A percentile compares a stretch with the other conserved stretches of the same genome.
These are phyloP conservation scores for Danio choprae DNA, from an alignment of 2,797 vertebrate species.

Conservation along the genomic window DNA sequence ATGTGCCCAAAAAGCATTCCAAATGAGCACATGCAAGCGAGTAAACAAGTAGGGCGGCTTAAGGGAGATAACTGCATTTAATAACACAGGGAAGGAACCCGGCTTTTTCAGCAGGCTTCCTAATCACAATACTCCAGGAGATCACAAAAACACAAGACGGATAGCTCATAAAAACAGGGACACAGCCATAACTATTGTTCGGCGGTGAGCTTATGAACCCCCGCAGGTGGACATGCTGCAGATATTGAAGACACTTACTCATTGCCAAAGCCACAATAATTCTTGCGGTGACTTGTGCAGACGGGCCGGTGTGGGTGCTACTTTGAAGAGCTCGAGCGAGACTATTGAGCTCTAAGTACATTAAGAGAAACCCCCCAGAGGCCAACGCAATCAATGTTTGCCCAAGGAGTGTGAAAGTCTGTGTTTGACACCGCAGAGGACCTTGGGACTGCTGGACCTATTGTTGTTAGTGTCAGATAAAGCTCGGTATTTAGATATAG, in stretches of 20 bases:
- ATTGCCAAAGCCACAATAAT: constrained; percentile 48
- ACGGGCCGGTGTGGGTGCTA: neutral
- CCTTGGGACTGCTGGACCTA: constrained; percentile 20
- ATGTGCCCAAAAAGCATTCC: constrained; percentile 31
- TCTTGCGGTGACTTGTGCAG: constrained; percentile 14
- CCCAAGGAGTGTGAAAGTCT: constrained; percentile 37
- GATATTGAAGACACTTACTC: constrained; percentile 55
- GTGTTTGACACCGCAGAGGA: constrained; percentile 24
- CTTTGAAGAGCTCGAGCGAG: constrained; percentile 19
- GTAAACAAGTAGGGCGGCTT: constrained; percentile 41
- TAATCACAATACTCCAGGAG: constrained; percentile 49
- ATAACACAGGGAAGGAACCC: constrained; percentile 44
- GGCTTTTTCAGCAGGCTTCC: constrained; percentile 34
- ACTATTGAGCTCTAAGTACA: constrained; percentile 49
- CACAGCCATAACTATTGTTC: constrained; percentile 45
- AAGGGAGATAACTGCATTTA: constrained; percentile 45
- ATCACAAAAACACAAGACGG: constrained; percentile 42
- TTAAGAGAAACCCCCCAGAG: constrained; percentile 39
- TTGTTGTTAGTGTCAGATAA: constrained; percentile 30
- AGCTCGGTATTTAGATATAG: constrained; percentile 12
- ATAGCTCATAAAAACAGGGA: constrained; percentile 48
- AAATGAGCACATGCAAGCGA: constrained; percentile 43
- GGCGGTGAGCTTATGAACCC: constrained; percentile 51
- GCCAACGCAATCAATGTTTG: constrained; percentile 33
- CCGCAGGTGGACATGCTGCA: constrained; percentile 52